Base-by-base conservation (phyloP, 2,888 invertebrate species). In the Dugesia japonica region DNA sequence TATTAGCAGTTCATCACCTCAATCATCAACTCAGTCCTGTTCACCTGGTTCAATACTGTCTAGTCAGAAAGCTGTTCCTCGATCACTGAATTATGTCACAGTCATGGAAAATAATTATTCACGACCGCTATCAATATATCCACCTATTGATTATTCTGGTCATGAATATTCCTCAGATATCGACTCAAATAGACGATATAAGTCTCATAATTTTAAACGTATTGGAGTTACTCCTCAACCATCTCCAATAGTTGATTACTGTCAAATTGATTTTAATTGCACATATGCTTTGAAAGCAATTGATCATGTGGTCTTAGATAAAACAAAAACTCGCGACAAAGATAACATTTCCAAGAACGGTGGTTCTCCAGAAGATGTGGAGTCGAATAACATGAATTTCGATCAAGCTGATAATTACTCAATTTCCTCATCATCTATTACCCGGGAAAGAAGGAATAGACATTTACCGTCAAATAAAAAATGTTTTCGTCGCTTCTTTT, bases 351-450 rank as follows among this genome's bases (percentile, higher is more conserved):
- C 56, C 1, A 56, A 56, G 56, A 38, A 38, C 38, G n/a, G n/a
- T n/a, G 56, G 56, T 56, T 56, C 56, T 13, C 56, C 38, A 1
- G 56, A 56, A 56, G 56, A 56, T 56, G 56, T 56, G 1, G 56
- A 56, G 17, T 56, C 56, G n/a, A 9, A n/a, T n/a, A n/a, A n/a
- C n/a, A 20, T 56, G n/a, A 56, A n/a, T 23, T 56, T 56, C n/a
- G 56, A 56, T 23, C 56, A 56, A 56, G 56, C 56, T n/a, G 56
- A 56, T 4, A 56, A 56, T n/a, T 56, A 56, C n/a, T 56, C 56
- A 13, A 56, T 56, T 23, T 56, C 56, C 23, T 56, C 56, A 23
- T 38, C 38, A 17, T 9, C 13, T 17, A 4, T 56, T 23, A 31
- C 7, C 13, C 4, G 23, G 17, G 56, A 56, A 56, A 56, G 56